Evolutionary conservation across 64 coral and sea anemone genomes (phyloP).

Genomic region (Stylophora pistillata): DNA sequence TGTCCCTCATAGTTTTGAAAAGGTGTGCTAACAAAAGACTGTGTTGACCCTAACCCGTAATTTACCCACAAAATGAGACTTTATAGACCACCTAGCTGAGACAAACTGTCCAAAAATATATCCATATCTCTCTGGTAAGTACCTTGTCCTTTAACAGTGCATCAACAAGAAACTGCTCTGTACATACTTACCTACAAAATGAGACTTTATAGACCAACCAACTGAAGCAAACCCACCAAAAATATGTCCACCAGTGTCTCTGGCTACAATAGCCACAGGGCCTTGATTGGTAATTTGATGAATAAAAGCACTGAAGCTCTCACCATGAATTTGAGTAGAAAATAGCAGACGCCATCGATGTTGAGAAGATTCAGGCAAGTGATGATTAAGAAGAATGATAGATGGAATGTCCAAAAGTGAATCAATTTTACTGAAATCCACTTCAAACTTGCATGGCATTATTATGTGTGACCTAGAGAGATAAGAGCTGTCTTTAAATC

Average conservation of each 20-base stretch:
- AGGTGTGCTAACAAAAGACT: no score
- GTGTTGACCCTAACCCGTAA: no score
- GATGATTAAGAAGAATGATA: constrained; percentile 69
- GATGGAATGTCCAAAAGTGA: constrained; percentile 84
- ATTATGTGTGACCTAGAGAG: constrained; percentile 78
- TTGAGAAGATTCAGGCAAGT: constrained; percentile 49
- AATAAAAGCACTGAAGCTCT: constrained; percentile 89
- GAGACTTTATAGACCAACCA: constrained; percentile 88
- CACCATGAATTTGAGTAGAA: constrained; percentile 84
- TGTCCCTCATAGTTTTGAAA: no score
- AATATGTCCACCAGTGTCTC: constrained; percentile 62
- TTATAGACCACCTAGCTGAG: no score
- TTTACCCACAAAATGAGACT: no score
- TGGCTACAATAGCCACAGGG: constrained; percentile 57
- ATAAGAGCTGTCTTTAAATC: not conserved
- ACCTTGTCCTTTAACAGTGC: not conserved
- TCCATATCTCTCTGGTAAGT: no score
- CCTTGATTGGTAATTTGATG: constrained; percentile 90
- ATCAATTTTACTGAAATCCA: constrained; percentile 64
- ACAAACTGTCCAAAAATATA: no score
- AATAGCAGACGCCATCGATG: constrained; percentile 90
- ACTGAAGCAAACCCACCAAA: constrained; percentile 97
- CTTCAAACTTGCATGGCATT: constrained; percentile 85
- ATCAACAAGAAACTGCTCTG: not conserved
- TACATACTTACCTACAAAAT: constrained; percentile 76